Conservation (phyloP, 2,797 vertebrate species). For the Paramormyrops hopkinsi region DNA sequence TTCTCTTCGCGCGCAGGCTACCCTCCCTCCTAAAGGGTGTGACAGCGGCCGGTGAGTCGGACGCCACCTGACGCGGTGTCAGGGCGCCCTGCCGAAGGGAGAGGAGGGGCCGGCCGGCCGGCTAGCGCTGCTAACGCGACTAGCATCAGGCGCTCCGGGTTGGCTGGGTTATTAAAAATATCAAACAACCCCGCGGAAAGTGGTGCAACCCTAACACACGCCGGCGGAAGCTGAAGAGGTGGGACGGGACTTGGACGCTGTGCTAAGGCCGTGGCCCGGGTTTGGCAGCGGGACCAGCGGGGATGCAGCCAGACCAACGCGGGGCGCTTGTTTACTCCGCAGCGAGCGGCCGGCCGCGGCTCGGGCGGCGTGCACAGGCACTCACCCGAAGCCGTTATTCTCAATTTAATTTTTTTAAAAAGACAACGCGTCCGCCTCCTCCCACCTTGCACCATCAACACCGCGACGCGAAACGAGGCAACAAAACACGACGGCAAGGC, state of each 20-base stretch:
- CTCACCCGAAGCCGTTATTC: background rate
- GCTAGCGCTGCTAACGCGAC: background rate
- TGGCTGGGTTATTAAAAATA: background rate
- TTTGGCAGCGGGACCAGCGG: background rate
- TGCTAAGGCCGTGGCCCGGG: background rate
- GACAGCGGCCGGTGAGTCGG: background rate
- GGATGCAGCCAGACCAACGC: background rate
- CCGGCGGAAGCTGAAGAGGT: background rate
- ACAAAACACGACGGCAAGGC: conserved; percentile 6
- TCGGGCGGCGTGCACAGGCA: background rate
- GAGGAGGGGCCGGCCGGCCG: background rate
- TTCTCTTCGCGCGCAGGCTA: background rate
- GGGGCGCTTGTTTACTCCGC: conserved; percentile 6
- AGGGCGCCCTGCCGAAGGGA: background rate
- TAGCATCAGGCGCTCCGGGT: background rate
- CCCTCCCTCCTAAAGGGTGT: background rate
- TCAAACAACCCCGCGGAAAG: background rate
- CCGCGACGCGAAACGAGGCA: background rate
- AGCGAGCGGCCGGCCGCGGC: background rate
- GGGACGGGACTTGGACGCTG: background rate
- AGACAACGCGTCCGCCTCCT: background rate
- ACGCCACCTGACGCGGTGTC: conserved; percentile 3
- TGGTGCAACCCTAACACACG: background rate
- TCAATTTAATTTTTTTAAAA: background rate
- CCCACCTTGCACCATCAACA: background rate